Evolutionary conservation across 2,888 invertebrate genomes (phyloP).

Genomic region (Lamellibrachia satsuma): DNA sequence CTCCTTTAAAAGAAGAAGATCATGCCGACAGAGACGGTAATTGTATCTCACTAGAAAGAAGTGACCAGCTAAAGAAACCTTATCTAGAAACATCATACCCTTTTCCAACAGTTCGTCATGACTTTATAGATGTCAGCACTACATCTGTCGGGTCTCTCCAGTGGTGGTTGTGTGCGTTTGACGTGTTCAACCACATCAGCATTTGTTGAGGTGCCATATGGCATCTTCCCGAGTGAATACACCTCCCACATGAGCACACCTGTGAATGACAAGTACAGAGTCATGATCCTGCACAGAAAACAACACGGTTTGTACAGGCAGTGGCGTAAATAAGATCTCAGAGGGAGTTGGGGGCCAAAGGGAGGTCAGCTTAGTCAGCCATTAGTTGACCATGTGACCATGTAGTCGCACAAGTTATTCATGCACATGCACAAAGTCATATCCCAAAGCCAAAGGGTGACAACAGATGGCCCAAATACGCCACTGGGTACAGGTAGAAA

Average conservation of each 20-base stretch:
- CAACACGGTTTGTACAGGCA: background rate
- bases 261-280: background rate
- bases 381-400: no score
- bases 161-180: background rate
- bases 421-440: no score
- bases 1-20: no score
- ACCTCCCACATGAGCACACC: background rate
- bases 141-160: background rate
- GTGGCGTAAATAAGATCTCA: background rate
- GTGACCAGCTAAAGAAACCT: background rate
- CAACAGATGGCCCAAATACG: no score
- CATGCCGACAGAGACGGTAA: no score
- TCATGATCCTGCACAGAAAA: background rate
- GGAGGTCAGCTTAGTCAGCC: no score
- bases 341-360: no score
- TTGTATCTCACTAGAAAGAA: background rate
- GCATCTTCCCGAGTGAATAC: background rate
- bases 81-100: background rate
- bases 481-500: no score
- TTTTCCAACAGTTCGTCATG: background rate
- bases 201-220: background rate
- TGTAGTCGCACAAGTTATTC: no score
- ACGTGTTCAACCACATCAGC: background rate
- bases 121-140: background rate
- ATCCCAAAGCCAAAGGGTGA: no score